phyloP scores from a whole-genome alignment of 2,113 vertebrate species.

The Maccullochella peelii region DNA sequence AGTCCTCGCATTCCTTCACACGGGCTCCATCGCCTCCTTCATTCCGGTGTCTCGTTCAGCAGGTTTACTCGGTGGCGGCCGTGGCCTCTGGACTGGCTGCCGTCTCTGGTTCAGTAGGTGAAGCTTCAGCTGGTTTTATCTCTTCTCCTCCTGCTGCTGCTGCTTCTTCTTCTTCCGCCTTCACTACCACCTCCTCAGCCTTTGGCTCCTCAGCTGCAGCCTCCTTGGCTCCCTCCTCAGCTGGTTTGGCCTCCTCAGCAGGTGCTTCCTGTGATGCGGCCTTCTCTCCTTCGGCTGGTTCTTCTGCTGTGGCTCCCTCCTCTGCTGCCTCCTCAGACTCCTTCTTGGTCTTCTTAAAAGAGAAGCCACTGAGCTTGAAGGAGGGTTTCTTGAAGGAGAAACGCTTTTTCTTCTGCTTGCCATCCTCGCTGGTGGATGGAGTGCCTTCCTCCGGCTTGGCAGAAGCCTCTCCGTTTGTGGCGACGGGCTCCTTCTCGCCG shows the following conservation, averaged over 20 bases:
- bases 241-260: conserved; percentile 68
- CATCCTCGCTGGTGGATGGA: conserved; percentile 87
- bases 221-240: conserved; percentile 67
- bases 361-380: conserved; percentile 92
- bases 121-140: conserved; percentile 84
- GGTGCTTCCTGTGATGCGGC: conserved; percentile 60
- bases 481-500: conserved; percentile 84
- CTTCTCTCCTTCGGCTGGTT: conserved; percentile 77
- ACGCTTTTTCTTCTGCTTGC: conserved; percentile 96
- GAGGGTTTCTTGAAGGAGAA: conserved; percentile 96
- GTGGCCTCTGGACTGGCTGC: conserved; percentile 89
- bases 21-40: conserved; percentile 77
- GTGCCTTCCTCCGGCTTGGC: conserved; percentile 80
- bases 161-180: conserved; percentile 52
- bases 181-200: conserved; percentile 77
- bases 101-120: conserved; percentile 81
- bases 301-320: conserved; percentile 75
- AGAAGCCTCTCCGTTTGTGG: conserved; percentile 85
- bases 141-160: conserved; percentile 60
- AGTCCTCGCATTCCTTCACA: conserved; percentile 96
- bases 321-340: conserved; percentile 88
- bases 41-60: conserved; percentile 65
- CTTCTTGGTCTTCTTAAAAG: conserved; percentile 91
- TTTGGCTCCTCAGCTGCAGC: conserved; percentile 69
- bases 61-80: conserved; percentile 85